These are phyloP conservation scores for Lagopus leucura DNA, from an alignment of 2,113 vertebrate species.

Conservation along the genomic window DNA sequence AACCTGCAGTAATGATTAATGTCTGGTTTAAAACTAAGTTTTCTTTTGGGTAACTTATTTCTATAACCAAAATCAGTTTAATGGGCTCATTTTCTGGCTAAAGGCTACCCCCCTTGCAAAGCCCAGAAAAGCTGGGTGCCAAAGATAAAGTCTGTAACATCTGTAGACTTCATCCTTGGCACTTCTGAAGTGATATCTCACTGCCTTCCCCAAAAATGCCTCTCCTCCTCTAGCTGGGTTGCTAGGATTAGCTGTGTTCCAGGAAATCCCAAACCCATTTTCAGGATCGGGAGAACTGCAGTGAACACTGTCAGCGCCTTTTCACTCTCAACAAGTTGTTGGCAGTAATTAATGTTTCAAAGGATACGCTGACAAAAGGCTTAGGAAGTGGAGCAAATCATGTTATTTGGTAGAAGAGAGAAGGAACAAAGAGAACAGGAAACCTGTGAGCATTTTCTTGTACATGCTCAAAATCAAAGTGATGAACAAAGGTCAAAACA, in stretches of 20 bases:
- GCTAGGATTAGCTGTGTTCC: background rate
- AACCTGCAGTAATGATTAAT: background rate
- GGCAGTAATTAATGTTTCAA: background rate
- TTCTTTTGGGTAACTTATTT: background rate
- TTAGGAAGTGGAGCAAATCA: background rate
- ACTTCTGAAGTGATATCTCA: background rate
- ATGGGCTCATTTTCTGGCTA: background rate
- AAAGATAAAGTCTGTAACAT: background rate
- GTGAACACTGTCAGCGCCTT: background rate
- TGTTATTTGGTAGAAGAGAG: background rate
- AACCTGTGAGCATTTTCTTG: background rate
- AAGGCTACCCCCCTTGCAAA: background rate
- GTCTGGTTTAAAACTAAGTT: background rate
- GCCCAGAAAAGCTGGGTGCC: background rate
- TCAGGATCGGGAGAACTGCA: background rate
- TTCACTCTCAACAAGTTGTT: background rate
- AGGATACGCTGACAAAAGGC: background rate
- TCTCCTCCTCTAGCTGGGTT: background rate
- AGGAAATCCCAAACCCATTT: background rate
- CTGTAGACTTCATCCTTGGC: background rate
- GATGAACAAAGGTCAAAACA: background rate
- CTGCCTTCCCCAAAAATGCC: fast-evolving
- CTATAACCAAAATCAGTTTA: background rate
- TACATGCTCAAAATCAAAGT: background rate
- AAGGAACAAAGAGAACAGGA: background rate